phyloP scores from a whole-genome alignment of 2,113 vertebrate genomes.

The Sceloporus undulatus region DNA sequence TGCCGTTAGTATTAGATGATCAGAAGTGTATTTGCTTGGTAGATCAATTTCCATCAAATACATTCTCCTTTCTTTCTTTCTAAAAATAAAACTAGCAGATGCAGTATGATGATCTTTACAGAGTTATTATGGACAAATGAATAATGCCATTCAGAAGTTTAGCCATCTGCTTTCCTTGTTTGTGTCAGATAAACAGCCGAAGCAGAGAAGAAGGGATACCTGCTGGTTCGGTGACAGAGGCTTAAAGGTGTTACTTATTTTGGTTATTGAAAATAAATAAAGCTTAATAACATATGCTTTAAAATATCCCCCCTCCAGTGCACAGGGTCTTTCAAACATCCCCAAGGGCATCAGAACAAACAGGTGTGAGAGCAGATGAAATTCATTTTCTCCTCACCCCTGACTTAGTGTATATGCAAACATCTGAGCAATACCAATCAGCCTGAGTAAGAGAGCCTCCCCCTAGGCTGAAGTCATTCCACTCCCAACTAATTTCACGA shows the following conservation, averaged over 20 bases:
- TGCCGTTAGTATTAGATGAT: neutral
- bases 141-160: slow-evolving; percentile 69
- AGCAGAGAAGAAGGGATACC: slow-evolving; percentile 35
- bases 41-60: too few relatives aligned
- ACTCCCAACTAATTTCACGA: neutral
- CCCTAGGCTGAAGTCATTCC: neutral
- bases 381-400: neutral
- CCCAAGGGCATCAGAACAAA: neutral
- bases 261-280: slow-evolving; percentile 52
- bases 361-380: neutral
- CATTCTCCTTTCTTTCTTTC: neutral
- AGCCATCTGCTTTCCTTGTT: slow-evolving; percentile 73
- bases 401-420: neutral
- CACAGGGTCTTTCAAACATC: neutral
- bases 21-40: too few relatives aligned
- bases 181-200: slow-evolving; percentile 40
- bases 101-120: slow-evolving; percentile 56
- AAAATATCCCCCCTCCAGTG: neutral
- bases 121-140: slow-evolving; percentile 66
- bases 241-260: slow-evolving; percentile 24
- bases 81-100: slow-evolving; percentile 54
- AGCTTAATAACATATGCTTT: neutral
- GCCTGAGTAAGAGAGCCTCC: neutral
- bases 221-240: slow-evolving; percentile 1
- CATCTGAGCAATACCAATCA: neutral